Evolutionary conservation across 2,797 vertebrate genomes (phyloP).

Genomic region (Channallabes apus): DNA sequence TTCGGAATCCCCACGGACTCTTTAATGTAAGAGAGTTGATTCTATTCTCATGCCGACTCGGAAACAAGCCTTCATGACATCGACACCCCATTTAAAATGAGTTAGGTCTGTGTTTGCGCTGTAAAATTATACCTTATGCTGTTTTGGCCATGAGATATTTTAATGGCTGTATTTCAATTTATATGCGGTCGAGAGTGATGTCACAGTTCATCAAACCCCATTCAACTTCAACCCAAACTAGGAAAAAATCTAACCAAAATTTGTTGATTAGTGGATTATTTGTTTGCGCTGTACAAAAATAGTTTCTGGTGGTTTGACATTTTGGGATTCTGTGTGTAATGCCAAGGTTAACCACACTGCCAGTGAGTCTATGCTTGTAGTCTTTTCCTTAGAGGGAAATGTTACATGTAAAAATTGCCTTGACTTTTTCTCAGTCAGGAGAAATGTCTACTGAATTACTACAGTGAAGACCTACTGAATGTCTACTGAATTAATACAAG

Average conservation of each 20-base stretch:
- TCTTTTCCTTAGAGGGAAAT: slow-evolving; percentile 25
- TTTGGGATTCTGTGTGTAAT: slow-evolving; percentile 20
- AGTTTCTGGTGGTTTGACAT: slow-evolving; percentile 3
- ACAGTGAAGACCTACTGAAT: too few relatives aligned
- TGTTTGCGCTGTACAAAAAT: slow-evolving; percentile 1
- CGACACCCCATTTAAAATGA: neutral
- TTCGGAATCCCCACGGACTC: neutral
- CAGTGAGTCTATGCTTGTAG: neutral
- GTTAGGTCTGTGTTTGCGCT: neutral
- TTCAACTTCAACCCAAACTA: slow-evolving; percentile 1
- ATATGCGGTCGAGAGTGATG: neutral
- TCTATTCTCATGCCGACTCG: neutral
- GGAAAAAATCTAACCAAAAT: neutral
- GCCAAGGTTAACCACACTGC: slow-evolving; percentile 24
- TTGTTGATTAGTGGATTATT: slow-evolving; percentile 23
- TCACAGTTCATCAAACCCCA: neutral
- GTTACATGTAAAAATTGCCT: neutral
- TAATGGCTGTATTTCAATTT: neutral
- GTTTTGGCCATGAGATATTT: neutral
- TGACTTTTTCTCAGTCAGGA: neutral
- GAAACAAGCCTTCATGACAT: neutral
- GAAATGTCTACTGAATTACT: neutral
- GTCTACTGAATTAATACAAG: too few relatives aligned
- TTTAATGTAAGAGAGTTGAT: neutral
- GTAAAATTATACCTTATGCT: neutral